phyloP scores from a whole-genome alignment of 2,888 invertebrate species.

The Euproctis similis region DNA sequence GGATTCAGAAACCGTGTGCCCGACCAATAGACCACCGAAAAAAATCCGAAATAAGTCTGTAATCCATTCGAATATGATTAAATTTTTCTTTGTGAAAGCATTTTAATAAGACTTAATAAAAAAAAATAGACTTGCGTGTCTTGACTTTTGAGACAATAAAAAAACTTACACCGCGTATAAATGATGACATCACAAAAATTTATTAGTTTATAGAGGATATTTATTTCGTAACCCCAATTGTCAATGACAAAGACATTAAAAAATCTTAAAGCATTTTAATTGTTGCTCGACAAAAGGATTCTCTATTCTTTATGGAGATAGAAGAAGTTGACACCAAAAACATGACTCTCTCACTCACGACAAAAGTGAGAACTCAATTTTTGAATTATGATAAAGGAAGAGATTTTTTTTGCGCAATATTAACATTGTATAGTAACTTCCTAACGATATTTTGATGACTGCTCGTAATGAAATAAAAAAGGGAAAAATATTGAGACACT shows the following conservation, averaged over 20 bases:
- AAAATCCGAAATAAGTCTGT: no score
- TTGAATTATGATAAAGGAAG: conserved; percentile 63
- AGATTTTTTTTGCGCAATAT: conserved; percentile 46
- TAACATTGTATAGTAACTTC: conserved; percentile 40
- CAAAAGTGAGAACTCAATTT: conserved; percentile 40
- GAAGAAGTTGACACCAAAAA: conserved; percentile 16
- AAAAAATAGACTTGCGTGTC: no score
- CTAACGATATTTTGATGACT: conserved; percentile 72
- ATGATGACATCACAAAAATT: conserved; percentile 7
- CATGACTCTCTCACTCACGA: conserved; percentile 34
- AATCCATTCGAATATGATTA: no score
- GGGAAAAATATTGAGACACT: conserved; percentile 34
- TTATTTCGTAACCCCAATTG: conserved; percentile 10
- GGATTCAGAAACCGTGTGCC: no score
- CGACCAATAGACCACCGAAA: no score
- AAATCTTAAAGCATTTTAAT: conserved; percentile 28
- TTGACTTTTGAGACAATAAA: no score
- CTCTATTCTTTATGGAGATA: no score
- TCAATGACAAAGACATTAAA: conserved; percentile 13
- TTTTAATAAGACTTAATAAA: no score
- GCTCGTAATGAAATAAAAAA: conserved; percentile 61
- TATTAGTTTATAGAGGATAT: no score
- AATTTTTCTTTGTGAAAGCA: no score
- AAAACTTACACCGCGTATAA: neutral
- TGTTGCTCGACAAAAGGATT: conserved; percentile 24